Conservation (phyloP, 1,140 invertebrate genomes). For the Orius laevigatus region DNA sequence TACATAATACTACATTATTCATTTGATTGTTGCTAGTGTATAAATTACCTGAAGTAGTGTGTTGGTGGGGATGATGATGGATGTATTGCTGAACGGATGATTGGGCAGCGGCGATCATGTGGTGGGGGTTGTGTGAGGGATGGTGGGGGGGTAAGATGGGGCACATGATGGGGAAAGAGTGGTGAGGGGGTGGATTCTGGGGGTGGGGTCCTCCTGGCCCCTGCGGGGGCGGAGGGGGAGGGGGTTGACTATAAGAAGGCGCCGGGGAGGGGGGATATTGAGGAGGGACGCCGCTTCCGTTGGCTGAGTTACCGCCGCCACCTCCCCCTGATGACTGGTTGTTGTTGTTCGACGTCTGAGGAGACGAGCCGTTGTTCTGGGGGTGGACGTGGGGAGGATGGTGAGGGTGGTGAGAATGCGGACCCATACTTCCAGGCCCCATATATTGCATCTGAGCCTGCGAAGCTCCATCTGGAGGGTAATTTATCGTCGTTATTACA, state of each 20-base stretch:
- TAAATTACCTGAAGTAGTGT: constrained; percentile 10
- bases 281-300: constrained; percentile 36
- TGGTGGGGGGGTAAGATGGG: constrained; percentile 38
- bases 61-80: constrained; percentile 20
- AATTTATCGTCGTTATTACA: constrained; percentile 25
- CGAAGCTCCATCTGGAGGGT: constrained; percentile 34
- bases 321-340: constrained; percentile 8
- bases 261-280: constrained; percentile 33
- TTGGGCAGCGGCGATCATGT: constrained; percentile 27
- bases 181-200: constrained; percentile 28
- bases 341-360: neutral
- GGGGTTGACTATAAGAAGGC: constrained; percentile 29
- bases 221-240: constrained; percentile 32
- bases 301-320: constrained; percentile 28
- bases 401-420: constrained; percentile 37
- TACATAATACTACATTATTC: constrained; percentile 12
- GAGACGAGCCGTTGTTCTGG: constrained; percentile 28
- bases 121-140: constrained; percentile 31
- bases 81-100: constrained; percentile 14
- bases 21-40: constrained; percentile 4
- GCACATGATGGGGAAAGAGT: constrained; percentile 39
- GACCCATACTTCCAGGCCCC: constrained; percentile 26
- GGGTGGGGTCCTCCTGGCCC: constrained; percentile 16
- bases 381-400: constrained; percentile 43
- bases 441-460: constrained; percentile 37